Percentiles rank a stretch among this genome's conserved stretches.
Conservation (phyloP, 2,797 vertebrate genomes). For the Sitta carolinensis region DNA sequence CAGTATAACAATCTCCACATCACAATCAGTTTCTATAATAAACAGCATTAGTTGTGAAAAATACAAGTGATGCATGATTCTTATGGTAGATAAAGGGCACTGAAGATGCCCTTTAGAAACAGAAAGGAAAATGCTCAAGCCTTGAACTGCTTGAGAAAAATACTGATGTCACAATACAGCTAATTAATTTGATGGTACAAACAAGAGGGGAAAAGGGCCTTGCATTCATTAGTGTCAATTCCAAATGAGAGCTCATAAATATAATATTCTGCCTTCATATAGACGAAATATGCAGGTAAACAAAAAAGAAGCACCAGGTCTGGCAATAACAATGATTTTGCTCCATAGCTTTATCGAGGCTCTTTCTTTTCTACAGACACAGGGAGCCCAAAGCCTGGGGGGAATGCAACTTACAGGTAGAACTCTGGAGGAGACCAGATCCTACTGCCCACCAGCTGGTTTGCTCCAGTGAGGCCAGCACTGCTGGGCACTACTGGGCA, state of each 20-base stretch:
- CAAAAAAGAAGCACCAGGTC: constrained; percentile 11
- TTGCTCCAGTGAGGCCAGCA: neutral
- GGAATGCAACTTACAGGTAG: neutral
- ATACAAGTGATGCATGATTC: constrained; percentile 45
- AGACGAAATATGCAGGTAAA: constrained; percentile 52
- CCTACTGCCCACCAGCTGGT: neutral
- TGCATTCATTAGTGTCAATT: constrained; percentile 68
- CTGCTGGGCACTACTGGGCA: neutral
- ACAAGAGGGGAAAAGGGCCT: constrained; percentile 52
- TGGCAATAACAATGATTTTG: neutral
- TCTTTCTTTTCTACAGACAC: neutral
- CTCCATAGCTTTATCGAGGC: neutral
- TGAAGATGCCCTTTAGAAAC: constrained; percentile 61
- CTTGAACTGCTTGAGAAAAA: constrained; percentile 52
- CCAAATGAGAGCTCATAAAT: constrained; percentile 50
- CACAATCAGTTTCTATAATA: constrained; percentile 61
- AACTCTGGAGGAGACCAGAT: neutral
- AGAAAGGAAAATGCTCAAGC: constrained; percentile 48
- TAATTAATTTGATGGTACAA: constrained; percentile 69
- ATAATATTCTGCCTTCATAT: constrained; percentile 34
- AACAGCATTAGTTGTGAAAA: constrained; percentile 66
- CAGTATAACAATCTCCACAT: constrained; percentile 60
- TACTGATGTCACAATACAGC: constrained; percentile 56
- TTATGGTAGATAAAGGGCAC: constrained; percentile 52
- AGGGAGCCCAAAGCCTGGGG: neutral